Evolutionary conservation across 2,113 vertebrate species (phyloP), one percentile per base, ranked within the genome.

Genomic region (Barbus barbus): DNA sequence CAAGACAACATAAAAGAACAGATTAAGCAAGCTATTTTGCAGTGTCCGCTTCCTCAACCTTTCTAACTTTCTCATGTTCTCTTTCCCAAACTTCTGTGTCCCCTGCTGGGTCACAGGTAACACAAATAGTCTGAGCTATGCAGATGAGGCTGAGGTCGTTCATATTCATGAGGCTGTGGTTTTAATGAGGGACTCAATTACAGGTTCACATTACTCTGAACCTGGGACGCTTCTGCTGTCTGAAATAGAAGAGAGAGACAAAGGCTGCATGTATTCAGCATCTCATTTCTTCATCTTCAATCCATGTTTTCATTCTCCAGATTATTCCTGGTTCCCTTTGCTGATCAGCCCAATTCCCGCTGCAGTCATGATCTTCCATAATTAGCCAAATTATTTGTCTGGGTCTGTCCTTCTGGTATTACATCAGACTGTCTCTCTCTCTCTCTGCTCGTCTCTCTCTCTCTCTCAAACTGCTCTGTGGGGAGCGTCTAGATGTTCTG

Each of bases 311-410:
- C 5, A 69, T 51, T 48, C 41, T 79, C 56, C 58, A 61, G 38
- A 63, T 79, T n/a, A 79, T 78, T 78, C 36, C 31, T 53, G 9
- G 24, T 33, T 53, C 48, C 48, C 75, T 33, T 78, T 46, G 38
- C 60, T 80, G 38, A 65, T 80, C 78, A 80, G 76, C 44, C 36
- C 36, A 41, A 44, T 79, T 38, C 38, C 58, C 16, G 8, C 16
- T 79, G 77, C 65, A 72, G 3, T 33, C 65, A 28, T 71, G 63
- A 24, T 82, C 46, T 69, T 36, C 80, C 33, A 78, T 72, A 69
- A 84, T 72, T 84, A 84, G 65, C 46, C 76, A 72, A 72, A 84
- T 78, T 58, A 46, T 79, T 79, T 72, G 63, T 79, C 76, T 78
- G 83, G 8, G 38, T 77, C 72, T 60, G 20, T 83, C 74, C 63